A percentile compares a stretch with the other conserved stretches of the same genome.
phyloP scores from a whole-genome alignment of 2,113 vertebrate species.

The Pangasianodon hypophthalmus region DNA sequence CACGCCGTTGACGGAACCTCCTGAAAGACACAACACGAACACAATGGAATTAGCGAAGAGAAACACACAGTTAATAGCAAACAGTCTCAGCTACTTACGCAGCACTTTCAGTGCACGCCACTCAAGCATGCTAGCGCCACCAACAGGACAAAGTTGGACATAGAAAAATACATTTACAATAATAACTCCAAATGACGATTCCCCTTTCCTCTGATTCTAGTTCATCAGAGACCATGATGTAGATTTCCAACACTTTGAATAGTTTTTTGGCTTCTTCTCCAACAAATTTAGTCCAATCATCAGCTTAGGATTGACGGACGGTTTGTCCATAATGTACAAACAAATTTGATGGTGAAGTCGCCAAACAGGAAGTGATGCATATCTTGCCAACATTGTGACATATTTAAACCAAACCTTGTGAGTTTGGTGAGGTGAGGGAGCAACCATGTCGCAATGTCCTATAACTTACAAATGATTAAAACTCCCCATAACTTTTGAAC shows the following conservation, averaged over 20 bases:
- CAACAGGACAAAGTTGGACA: neutral
- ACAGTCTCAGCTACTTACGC: neutral
- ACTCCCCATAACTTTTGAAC: too few relatives aligned
- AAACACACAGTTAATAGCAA: neutral
- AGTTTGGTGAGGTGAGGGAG: too few relatives aligned
- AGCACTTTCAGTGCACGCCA: neutral
- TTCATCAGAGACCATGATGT: neutral
- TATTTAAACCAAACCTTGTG: too few relatives aligned
- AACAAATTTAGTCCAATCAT: too few relatives aligned
- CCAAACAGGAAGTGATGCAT: too few relatives aligned
- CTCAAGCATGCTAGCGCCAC: neutral
- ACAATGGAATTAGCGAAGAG: neutral
- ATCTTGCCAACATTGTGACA: too few relatives aligned
- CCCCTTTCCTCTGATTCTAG: neutral
- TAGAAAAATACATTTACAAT: neutral
- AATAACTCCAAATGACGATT: neutral
- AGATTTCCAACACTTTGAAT: neutral
- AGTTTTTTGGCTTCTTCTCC: too few relatives aligned
- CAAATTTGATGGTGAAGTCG: too few relatives aligned
- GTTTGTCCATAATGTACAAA: too few relatives aligned
- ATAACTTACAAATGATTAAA: too few relatives aligned
- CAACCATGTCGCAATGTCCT: too few relatives aligned
- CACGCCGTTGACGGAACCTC: conserved; percentile 73
- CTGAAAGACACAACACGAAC: conserved; percentile 55
- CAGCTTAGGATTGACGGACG: too few relatives aligned